Evolutionary conservation across 2,113 vertebrate species (phyloP).

Genomic region (Leucopternis melanops): DNA sequence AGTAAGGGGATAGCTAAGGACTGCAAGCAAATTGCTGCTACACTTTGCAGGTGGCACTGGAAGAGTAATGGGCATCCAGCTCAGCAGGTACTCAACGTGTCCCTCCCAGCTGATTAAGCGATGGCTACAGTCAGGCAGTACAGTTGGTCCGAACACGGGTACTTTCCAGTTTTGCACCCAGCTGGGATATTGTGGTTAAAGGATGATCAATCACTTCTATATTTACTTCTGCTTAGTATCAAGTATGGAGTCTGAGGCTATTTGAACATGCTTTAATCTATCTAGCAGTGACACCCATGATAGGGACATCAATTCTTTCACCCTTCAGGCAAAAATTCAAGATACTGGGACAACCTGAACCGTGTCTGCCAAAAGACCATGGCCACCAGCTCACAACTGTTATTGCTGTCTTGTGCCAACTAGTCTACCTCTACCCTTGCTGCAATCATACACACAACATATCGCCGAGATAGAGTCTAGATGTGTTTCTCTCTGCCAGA

Average conservation of each 20-base stretch:
- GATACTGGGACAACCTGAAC: neutral
- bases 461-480: neutral
- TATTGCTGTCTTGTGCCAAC: neutral
- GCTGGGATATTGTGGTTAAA: neutral
- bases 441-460: neutral
- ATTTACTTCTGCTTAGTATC: neutral
- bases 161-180: neutral
- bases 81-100: neutral
- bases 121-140: neutral
- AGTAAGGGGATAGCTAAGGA: neutral
- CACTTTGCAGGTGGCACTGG: neutral
- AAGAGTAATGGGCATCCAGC: neutral
- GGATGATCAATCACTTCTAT: neutral
- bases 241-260: neutral
- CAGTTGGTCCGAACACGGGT: neutral
- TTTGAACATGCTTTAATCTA: neutral
- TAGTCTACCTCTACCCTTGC: neutral
- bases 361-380: neutral
- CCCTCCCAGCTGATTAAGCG: neutral
- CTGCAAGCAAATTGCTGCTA: neutral
- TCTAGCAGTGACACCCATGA: neutral
- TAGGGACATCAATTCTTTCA: neutral
- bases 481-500: neutral
- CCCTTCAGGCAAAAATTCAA: neutral
- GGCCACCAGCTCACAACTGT: neutral